These are phyloP conservation scores for Drosophila engyochracea DNA, from an alignment of 2,888 invertebrate species.

Conservation along the genomic window DNA sequence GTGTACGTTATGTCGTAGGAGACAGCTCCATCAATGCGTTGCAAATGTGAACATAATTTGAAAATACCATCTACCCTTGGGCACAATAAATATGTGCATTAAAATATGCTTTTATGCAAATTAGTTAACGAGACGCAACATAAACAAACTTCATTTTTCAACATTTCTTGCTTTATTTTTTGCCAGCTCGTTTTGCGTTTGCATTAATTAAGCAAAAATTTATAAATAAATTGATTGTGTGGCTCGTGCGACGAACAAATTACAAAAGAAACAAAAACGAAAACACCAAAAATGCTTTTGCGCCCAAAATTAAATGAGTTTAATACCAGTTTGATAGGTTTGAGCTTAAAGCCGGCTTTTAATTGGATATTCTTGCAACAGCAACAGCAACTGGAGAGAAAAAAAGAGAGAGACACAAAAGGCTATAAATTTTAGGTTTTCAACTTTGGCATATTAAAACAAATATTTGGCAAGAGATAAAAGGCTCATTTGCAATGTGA, in stretches of 20 bases:
- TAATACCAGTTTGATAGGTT: slow-evolving; percentile 66
- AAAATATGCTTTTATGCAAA: slow-evolving; percentile 51
- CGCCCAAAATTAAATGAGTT: slow-evolving; percentile 58
- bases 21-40: neutral
- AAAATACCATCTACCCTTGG: neutral
- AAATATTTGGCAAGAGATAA: slow-evolving; percentile 26
- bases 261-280: slow-evolving; percentile 7
- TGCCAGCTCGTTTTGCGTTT: slow-evolving; percentile 45
- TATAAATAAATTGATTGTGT: slow-evolving; percentile 72
- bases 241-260: slow-evolving; percentile 51
- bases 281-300: slow-evolving; percentile 20
- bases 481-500: slow-evolving; percentile 16
- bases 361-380: slow-evolving; percentile 43
- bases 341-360: slow-evolving; percentile 45
- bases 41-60: neutral
- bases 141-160: slow-evolving; percentile 30
- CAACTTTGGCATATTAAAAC: slow-evolving; percentile 48
- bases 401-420: neutral
- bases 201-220: slow-evolving; percentile 74
- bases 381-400: neutral
- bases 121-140: slow-evolving; percentile 23
- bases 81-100: slow-evolving; percentile 11
- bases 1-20: no score
- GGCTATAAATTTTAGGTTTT: slow-evolving; percentile 26
- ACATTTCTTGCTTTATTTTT: slow-evolving; percentile 12